Evolutionary conservation across 2,888 invertebrate species (phyloP).

Genomic region (Netelia inedita): DNA sequence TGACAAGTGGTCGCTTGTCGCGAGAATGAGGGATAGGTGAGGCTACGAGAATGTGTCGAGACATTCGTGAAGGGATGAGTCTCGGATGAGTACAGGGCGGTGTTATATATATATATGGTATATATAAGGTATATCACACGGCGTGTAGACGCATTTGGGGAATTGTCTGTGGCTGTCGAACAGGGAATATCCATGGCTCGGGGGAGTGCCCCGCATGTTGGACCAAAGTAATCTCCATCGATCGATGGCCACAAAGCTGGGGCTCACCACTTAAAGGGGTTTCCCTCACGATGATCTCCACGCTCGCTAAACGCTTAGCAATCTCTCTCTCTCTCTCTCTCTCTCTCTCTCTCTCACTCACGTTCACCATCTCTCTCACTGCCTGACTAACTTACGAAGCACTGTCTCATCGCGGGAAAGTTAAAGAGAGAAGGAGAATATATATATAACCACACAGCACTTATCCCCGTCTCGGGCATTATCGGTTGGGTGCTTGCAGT

Average conservation of each 20-base stretch:
- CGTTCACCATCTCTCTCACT: constrained; percentile 13
- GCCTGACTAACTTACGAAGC: constrained; percentile 5
- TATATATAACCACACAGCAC: constrained; percentile 43
- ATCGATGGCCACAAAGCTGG: constrained; percentile 52
- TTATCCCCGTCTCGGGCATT: constrained; percentile 39
- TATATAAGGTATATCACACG: neutral
- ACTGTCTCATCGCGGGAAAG: neutral
- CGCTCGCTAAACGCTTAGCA: constrained; percentile 24
- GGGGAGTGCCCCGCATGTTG: constrained; percentile 44
- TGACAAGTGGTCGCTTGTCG: neutral
- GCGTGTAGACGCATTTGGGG: constrained; percentile 18
- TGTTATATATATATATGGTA: neutral
- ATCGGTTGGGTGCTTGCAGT: constrained; percentile 39
- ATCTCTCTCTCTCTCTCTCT: constrained; percentile 6
- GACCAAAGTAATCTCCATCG: constrained; percentile 59
- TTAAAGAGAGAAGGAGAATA: neutral
- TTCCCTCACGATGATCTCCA: constrained; percentile 33
- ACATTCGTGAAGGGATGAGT: neutral
- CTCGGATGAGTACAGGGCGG: neutral
- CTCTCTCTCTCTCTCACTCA: constrained; percentile 11
- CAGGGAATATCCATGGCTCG: constrained; percentile 36
- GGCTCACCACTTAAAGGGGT: constrained; percentile 38
- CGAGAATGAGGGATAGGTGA: neutral
- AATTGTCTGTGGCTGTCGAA: constrained; percentile 48
- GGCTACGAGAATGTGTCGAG: neutral